Evolutionary conservation across 2,888 invertebrate species (phyloP).

Genomic region (Pocota personata): DNA sequence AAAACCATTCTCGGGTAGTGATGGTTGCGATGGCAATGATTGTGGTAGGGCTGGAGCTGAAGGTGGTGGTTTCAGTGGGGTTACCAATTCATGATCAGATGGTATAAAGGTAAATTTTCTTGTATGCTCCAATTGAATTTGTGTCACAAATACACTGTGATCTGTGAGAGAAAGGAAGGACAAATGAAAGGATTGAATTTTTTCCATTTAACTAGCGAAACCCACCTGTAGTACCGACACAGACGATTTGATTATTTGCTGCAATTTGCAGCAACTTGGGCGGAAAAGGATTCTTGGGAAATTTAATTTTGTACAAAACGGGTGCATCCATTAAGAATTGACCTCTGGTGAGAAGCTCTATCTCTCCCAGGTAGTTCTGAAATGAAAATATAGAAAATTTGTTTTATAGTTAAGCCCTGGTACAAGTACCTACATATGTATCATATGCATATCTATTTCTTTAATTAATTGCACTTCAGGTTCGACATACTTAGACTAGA

Average conservation of each 20-base stretch:
- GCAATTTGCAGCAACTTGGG: conserved; percentile 85
- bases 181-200: not conserved
- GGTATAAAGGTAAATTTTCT: conserved; percentile 79
- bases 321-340: conserved; percentile 80
- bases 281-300: conserved; percentile 85
- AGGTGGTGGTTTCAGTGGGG: conserved; percentile 43
- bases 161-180: conserved; percentile 75
- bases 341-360: conserved; percentile 84
- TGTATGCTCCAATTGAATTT: conserved; percentile 81
- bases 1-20: conserved; percentile 12
- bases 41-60: conserved; percentile 4
- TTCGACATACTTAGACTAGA: too few species aligned
- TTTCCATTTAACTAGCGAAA: conserved; percentile 28
- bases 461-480: too few species aligned
- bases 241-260: conserved; percentile 85
- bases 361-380: conserved; percentile 85
- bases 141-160: conserved; percentile 80
- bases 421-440: too few species aligned
- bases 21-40: conserved; percentile 8
- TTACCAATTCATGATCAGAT: conserved; percentile 68
- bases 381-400: conserved; percentile 67
- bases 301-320: conserved; percentile 84
- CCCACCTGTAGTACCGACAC: conserved; percentile 85
- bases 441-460: too few species aligned
- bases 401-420: too few species aligned